These are phyloP conservation scores for Squalus acanthias DNA, from an alignment of 2,797 vertebrate genomes.

Conservation along the genomic window DNA sequence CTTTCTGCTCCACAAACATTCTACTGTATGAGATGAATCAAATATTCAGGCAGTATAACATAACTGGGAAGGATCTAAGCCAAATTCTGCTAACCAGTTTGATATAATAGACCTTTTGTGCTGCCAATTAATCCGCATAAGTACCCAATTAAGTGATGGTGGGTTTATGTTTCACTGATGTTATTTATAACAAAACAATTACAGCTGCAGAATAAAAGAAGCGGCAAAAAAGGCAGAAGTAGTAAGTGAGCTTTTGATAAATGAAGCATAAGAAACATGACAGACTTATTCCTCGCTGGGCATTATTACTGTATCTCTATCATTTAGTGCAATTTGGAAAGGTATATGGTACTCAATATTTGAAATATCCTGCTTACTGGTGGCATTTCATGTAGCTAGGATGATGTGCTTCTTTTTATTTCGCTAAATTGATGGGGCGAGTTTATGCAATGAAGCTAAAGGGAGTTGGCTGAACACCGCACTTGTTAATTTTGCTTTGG, in stretches of 20 bases:
- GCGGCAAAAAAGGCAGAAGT: neutral
- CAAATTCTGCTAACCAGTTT: neutral
- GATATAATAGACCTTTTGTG: slow-evolving; percentile 30
- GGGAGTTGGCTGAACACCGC: neutral
- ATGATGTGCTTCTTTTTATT: neutral
- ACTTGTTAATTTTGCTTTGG: neutral
- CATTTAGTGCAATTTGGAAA: neutral
- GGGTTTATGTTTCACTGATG: slow-evolving; percentile 12
- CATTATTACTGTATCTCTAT: neutral
- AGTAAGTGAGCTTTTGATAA: neutral
- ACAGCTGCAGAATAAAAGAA: neutral
- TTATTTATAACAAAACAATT: slow-evolving; percentile 28
- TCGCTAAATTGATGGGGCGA: neutral
- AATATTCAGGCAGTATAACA: neutral
- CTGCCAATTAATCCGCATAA: slow-evolving; percentile 21
- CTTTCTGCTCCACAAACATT: neutral
- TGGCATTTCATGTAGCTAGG: neutral
- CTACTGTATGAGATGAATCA: neutral
- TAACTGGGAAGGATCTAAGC: neutral
- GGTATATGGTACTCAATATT: neutral
- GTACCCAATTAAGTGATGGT: slow-evolving; percentile 25
- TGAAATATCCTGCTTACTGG: neutral
- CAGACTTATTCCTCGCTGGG: neutral
- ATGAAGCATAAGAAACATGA: neutral
- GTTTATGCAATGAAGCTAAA: neutral